These are phyloP conservation scores for Chymomyza caudatula DNA, from an alignment of 2,888 invertebrate genomes.

Conservation along the genomic window DNA sequence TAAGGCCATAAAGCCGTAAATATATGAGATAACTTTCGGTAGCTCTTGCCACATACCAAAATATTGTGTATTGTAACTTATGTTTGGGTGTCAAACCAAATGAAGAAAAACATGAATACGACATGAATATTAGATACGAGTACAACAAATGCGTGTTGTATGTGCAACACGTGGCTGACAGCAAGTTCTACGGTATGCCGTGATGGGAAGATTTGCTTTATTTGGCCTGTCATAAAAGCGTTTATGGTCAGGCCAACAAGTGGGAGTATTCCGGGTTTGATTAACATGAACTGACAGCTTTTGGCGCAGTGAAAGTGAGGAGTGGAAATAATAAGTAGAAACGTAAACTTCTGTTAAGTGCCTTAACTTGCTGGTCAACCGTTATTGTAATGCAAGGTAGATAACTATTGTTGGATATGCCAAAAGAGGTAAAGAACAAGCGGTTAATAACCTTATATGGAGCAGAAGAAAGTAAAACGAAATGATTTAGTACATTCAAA, in stretches of 20 bases:
- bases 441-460: too few species aligned
- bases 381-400: too few species aligned
- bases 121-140: slow-evolving; percentile 13
- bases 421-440: too few species aligned
- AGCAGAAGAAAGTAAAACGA: too few species aligned
- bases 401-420: too few species aligned
- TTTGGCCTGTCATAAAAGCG: neutral
- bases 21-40: slow-evolving; percentile 51
- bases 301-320: neutral
- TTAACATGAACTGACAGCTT: neutral
- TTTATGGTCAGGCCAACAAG: neutral
- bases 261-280: neutral
- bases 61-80: slow-evolving; percentile 11
- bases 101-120: slow-evolving; percentile 56
- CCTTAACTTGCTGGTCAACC: too few species aligned
- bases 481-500: too few species aligned
- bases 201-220: neutral
- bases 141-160: slow-evolving; percentile 59
- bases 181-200: too few species aligned
- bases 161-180: slow-evolving; percentile 62
- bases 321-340: too few species aligned
- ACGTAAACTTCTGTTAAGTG: too few species aligned
- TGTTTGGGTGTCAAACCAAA: slow-evolving; percentile 29
- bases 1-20: slow-evolving; percentile 55
- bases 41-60: neutral